Base-by-base conservation (phyloP, 2,888 invertebrate genomes). In the Volucella zonaria region DNA sequence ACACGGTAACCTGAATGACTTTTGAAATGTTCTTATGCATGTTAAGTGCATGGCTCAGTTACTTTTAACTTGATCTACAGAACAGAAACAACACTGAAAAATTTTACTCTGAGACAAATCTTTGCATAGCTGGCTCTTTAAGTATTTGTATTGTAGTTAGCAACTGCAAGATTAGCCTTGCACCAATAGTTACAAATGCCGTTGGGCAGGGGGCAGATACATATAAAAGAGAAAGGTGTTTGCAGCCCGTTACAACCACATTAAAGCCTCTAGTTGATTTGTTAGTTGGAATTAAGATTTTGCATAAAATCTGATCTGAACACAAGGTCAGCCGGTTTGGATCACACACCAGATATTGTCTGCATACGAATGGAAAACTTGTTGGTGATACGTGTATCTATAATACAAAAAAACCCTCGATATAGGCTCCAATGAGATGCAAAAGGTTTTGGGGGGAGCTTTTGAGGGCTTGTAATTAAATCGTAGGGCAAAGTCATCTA, bases 291-390 rank as follows among this genome's bases (percentile, higher is more conserved):
- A 62, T 66, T 82, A 73, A 68, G 68, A 82, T 78, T 82, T 79
- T 83, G 80, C 80, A 83, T 83, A 80, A 83, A 80, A 71, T 71
- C 64, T 52, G 79, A 83, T 80, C 75, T 56, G 83, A 59, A 66
- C 56, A 64, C 83, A 83, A 83, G 83, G 83, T 83, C 83, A 80
- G 70, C 83, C 59, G 43, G 83, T 83, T 83, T 47, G 59, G 75
- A 74, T 79, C 75, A 40, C 66, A 71, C 75, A 59, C 82, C 45
- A 71, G 43, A 56, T 51, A 71, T 73, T 71, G 78, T 70, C 47
- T 75, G 67, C 67, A 15, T 47, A 64, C 61, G 49, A 64, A 67
- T 8, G 12, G 47, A 47, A 79, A 61, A 54, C 59, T 31, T 6
- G 31, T 31, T 31, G 31, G 31, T 15, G 49, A 43, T 68, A 66